Evolutionary conservation across 2,797 vertebrate species (phyloP).

Genomic region (Paedocypris micromegethes): DNA sequence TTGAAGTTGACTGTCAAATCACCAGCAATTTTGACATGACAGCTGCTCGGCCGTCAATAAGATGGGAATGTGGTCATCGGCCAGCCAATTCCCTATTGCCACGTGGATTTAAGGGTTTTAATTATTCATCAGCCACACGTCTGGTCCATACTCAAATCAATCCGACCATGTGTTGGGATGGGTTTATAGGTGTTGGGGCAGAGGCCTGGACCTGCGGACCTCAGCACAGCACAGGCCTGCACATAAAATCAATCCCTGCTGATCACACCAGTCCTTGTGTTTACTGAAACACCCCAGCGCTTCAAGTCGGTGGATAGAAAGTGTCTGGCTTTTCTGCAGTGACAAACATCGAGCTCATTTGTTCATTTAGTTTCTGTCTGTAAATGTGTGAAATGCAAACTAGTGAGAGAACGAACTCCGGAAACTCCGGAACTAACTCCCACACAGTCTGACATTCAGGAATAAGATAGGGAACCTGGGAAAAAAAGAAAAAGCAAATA

Average conservation of each 20-base stretch:
- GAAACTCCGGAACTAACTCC: no score
- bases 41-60: conserved; percentile 19
- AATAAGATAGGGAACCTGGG: no score
- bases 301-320: neutral
- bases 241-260: conserved; percentile 42
- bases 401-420: no score
- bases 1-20: conserved; percentile 23
- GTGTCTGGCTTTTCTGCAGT: neutral
- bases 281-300: conserved; percentile 10
- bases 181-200: conserved; percentile 38
- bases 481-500: no score
- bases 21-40: conserved; percentile 14
- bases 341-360: neutral
- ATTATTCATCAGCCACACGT: conserved; percentile 40
- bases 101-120: conserved; percentile 28
- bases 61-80: conserved; percentile 25
- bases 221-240: conserved; percentile 22
- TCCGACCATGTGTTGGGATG: conserved; percentile 33
- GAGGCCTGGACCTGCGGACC: conserved; percentile 28
- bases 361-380: neutral
- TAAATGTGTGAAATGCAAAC: no score
- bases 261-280: conserved; percentile 37
- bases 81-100: conserved; percentile 26
- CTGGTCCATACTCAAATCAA: conserved; percentile 37
- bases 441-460: no score